Conservation (phyloP, 2,113 vertebrate genomes). For the Neomonachus schauinslandi region DNA sequence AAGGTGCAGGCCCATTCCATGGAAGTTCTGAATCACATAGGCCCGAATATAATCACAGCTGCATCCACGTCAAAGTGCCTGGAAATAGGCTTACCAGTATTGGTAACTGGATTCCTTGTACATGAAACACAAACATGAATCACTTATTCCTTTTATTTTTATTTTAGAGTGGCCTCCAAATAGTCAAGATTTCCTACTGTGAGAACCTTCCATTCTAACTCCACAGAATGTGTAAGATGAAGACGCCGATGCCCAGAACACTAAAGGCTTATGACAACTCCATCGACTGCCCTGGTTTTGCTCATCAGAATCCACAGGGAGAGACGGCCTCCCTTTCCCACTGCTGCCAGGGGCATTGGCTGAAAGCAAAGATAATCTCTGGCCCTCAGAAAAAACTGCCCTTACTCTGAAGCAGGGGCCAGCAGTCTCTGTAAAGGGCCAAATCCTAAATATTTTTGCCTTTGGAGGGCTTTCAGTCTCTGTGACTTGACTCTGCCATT, state of each 20-base stretch:
- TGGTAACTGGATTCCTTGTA: not conserved
- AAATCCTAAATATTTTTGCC: not conserved
- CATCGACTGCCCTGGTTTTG: not conserved
- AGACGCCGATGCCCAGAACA: not conserved
- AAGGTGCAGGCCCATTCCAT: slow-evolving; percentile 18
- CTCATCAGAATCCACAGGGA: not conserved
- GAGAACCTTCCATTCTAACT: not conserved
- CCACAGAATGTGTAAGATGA: not conserved
- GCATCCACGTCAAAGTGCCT: not conserved
- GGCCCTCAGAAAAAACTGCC: not conserved
- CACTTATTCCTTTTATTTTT: not conserved
- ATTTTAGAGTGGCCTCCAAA: not conserved
- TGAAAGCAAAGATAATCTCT: not conserved
- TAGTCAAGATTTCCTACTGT: not conserved
- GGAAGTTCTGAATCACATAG: slow-evolving; percentile 39
- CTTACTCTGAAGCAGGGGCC: not conserved
- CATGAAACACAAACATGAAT: not conserved
- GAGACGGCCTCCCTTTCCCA: not conserved
- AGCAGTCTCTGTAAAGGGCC: not conserved
- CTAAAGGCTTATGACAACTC: not conserved
- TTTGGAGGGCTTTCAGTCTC: not conserved
- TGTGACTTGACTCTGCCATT: not conserved
- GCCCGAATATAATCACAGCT: not conserved
- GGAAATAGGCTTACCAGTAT: not conserved
- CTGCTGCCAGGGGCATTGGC: not conserved